These are phyloP conservation scores for Astreopora myriophthalma DNA, from an alignment of 64 coral and sea anemone species.

Conservation along the genomic window DNA sequence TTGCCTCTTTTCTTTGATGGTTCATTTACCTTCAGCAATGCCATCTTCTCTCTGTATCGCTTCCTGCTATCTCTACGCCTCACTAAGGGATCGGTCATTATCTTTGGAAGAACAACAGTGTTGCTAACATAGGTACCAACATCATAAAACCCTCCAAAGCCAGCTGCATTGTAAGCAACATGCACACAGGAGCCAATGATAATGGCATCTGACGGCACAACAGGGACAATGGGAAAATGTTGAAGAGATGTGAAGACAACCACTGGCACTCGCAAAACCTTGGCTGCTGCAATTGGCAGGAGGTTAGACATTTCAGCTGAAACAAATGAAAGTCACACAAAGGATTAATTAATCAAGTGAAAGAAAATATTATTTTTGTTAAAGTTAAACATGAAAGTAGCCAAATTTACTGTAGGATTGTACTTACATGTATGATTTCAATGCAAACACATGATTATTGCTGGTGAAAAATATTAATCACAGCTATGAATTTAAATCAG, in stretches of 20 bases:
- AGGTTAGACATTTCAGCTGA: conserved; percentile 75
- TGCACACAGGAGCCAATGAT: conserved; percentile 46
- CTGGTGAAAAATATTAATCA: too few relatives aligned
- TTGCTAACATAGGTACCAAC: conserved; percentile 35
- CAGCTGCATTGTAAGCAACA: conserved; percentile 55
- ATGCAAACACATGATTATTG: too few relatives aligned
- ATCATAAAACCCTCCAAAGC: conserved; percentile 59
- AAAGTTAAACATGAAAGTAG: too few relatives aligned
- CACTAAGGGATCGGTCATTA: conserved; percentile 37
- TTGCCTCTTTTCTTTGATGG: conserved; percentile 11
- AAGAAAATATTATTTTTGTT: background rate
- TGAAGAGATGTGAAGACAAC: conserved; percentile 66
- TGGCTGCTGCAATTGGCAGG: conserved; percentile 57
- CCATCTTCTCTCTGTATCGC: conserved; percentile 47
- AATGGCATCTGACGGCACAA: conserved; percentile 51
- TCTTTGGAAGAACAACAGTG: conserved; percentile 23
- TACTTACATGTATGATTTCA: too few relatives aligned
- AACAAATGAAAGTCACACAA: conserved; percentile 26
- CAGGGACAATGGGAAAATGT: conserved; percentile 61
- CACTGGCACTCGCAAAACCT: conserved; percentile 48
- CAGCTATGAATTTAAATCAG: too few relatives aligned
- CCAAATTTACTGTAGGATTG: too few relatives aligned
- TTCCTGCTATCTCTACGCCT: conserved; percentile 46
- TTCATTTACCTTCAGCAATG: conserved; percentile 11
- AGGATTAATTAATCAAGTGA: background rate